Conservation (phyloP, 2,888 invertebrate genomes). For the Eupeodes latifasciatus region DNA sequence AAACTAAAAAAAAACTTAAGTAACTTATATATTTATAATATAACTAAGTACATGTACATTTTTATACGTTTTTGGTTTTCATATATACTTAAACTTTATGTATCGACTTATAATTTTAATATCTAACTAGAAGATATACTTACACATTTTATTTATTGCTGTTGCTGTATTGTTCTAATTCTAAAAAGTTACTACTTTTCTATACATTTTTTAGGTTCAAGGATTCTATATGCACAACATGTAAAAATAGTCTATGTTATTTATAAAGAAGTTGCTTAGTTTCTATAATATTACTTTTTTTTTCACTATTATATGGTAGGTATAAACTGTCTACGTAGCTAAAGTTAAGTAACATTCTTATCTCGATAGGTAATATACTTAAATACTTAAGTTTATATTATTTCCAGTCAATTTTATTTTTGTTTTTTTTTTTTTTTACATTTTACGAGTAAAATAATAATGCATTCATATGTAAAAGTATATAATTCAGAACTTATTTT, state of each 20-base stretch:
- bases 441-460: background rate
- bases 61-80: background rate
- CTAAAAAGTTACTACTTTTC: background rate
- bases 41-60: background rate
- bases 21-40: too few relatives aligned
- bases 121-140: slow-evolving; percentile 1
- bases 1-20: background rate
- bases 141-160: slow-evolving; percentile 19
- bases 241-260: slow-evolving; percentile 66
- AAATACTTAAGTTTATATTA: slow-evolving; percentile 45
- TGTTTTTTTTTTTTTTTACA: slow-evolving; percentile 2
- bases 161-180: background rate
- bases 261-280: slow-evolving; percentile 3
- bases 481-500: too few relatives aligned
- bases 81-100: background rate
- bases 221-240: slow-evolving; percentile 62
- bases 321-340: slow-evolving; percentile 1
- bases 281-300: background rate
- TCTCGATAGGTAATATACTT: slow-evolving; percentile 22
- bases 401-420: slow-evolving; percentile 57
- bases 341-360: background rate
- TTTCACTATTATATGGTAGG: background rate
- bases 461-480: too few relatives aligned
- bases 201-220: slow-evolving; percentile 3
- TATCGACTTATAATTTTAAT: background rate